These are phyloP conservation scores for Chaetura pelagica DNA, from an alignment of 2,113 vertebrate genomes.

Conservation along the genomic window DNA sequence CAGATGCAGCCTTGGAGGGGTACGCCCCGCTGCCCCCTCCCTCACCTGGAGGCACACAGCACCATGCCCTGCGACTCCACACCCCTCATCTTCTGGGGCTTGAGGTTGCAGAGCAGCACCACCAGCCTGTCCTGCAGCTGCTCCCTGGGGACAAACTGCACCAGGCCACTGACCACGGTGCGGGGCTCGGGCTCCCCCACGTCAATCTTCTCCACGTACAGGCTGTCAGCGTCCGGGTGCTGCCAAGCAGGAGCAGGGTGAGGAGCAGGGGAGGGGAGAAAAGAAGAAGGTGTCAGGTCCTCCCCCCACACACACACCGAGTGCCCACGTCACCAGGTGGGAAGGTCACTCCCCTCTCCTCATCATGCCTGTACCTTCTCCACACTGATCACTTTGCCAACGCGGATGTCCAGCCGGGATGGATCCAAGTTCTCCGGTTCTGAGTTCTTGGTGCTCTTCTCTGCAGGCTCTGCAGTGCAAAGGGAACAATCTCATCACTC, in stretches of 20 bases:
- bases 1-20: not conserved
- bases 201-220: constrained; percentile 94
- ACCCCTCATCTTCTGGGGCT: constrained; percentile 96
- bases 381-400: constrained; percentile 91
- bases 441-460: constrained; percentile 76
- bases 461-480: constrained; percentile 75
- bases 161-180: constrained; percentile 93
- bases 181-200: constrained; percentile 90
- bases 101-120: constrained; percentile 93
- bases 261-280: not conserved
- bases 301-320: accelerated
- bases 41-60: constrained; percentile 91
- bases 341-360: not conserved
- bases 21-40: accelerated
- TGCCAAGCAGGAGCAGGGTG: constrained; percentile 46
- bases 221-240: constrained; percentile 93
- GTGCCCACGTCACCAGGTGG: accelerated
- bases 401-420: constrained; percentile 91
- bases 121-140: constrained; percentile 89
- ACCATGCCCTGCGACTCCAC: constrained; percentile 97
- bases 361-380: constrained; percentile 78
- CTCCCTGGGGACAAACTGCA: constrained; percentile 86
- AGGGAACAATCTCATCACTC: not conserved
- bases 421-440: constrained; percentile 84
- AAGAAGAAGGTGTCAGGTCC: not conserved